Percentiles rank a stretch among this genome's conserved stretches.
Evolutionary conservation across 2,797 vertebrate genomes (phyloP).

Genomic region (Smutsia gigantea): DNA sequence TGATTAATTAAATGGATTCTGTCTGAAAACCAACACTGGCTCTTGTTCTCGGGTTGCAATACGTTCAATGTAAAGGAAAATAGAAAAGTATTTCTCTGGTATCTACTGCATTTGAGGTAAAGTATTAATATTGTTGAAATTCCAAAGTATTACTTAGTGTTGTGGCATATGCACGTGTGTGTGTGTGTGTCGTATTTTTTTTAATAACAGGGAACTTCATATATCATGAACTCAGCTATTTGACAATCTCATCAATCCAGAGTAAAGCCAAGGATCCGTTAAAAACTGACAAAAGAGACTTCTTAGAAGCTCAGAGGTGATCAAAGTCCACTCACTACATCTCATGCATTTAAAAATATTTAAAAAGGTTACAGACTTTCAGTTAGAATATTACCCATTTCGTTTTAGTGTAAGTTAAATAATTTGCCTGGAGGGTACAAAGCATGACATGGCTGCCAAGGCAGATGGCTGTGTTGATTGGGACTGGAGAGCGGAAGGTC

Average conservation of each 20-base stretch:
- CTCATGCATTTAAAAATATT: slow-evolving; percentile 31
- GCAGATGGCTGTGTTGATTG: not conserved
- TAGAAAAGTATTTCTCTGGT: slow-evolving; percentile 65
- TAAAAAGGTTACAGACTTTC: slow-evolving; percentile 13
- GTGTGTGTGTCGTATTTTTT: not conserved
- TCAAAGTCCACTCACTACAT: not conserved
- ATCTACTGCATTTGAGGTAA: slow-evolving; percentile 84
- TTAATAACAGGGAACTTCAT: slow-evolving; percentile 28
- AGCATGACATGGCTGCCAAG: not conserved
- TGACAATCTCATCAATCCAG: slow-evolving; percentile 34
- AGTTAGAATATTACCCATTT: slow-evolving; percentile 25
- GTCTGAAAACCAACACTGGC: slow-evolving; percentile 94
- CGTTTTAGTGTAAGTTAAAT: not conserved
- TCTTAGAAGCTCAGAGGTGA: not conserved
- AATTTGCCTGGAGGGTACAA: not conserved
- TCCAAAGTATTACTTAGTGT: slow-evolving; percentile 77
- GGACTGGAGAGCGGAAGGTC: not conserved
- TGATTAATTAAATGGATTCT: slow-evolving; percentile 99
- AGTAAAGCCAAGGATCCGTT: slow-evolving; percentile 50
- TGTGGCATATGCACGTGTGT: not conserved
- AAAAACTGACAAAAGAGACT: slow-evolving; percentile 28
- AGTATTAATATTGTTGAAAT: slow-evolving; percentile 84
- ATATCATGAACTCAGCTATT: slow-evolving; percentile 5
- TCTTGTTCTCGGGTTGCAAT: slow-evolving; percentile 88
- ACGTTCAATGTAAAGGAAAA: slow-evolving; percentile 84